Evolutionary conservation across 2,113 vertebrate species (phyloP), one percentile per base, ranked within the genome.

Genomic region (Myxocyprinus asiaticus): DNA sequence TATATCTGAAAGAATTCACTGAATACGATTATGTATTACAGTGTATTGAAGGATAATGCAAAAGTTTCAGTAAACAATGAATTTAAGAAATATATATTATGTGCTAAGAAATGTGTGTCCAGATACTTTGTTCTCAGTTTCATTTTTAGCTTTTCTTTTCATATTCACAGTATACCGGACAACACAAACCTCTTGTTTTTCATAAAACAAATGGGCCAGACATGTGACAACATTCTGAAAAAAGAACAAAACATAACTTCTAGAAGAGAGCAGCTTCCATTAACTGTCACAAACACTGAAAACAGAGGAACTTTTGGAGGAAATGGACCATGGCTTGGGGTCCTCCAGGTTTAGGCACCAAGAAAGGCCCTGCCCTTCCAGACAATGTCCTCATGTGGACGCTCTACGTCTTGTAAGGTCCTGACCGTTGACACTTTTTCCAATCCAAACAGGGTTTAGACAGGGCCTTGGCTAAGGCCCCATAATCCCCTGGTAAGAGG

Each of bases 161-260:
- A 92, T 91, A 84, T 81, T 89, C 92, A 93, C 88, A 91, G 88
- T 89, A 91, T 85, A 90, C 85, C 66, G 56, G 92, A 90, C 95
- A 91, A 94, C 91, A 91, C 83, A 92, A 94, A 92, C 89, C 83
- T 86, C 86, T 86, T 86, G 83, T 81, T 78, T 86, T 88, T 88
- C 85, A 86, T 88, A 88, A 92, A 91, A 93, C 80, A 87, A 87
- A 92, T 93, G 89, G 87, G 89, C 84, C 83, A 82, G 86, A 79
- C 92, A 87, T 91, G 90, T 91, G 90, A 85, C 91, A 91, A 88
- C n/a, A n/a, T n/a, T n/a, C n/a, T n/a, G 77, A 82, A 90, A 90
- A 90, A 83, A 80, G 86, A 84, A 10, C 12, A 44, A 65, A 77
- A 65, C 62, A 72, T 63, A 83, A 86, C 82, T 33, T 76, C 74